Evolutionary conservation across 1,140 invertebrate species (phyloP).

Genomic region (Aleiodes sp.): DNA sequence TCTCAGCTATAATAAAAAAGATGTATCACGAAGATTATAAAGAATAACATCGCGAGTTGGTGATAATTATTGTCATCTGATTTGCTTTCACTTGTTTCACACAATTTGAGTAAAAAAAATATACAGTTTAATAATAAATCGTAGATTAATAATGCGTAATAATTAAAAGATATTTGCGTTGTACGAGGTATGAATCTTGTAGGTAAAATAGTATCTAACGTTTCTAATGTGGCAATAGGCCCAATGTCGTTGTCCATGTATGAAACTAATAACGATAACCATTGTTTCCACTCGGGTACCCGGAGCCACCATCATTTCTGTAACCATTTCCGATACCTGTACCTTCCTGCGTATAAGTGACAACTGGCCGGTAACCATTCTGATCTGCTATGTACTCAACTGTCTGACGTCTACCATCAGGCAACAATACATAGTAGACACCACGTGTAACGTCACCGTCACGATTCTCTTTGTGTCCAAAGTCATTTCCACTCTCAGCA

Average conservation of each 20-base stretch:
- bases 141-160: neutral
- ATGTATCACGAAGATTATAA: too few relatives aligned
- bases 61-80: neutral
- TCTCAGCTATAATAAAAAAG: neutral
- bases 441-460: constrained; percentile 58
- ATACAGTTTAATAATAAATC: neutral
- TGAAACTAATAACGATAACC: constrained; percentile 48
- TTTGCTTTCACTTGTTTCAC: neutral
- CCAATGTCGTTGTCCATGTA: constrained; percentile 21
- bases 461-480: constrained; percentile 61
- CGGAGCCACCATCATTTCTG: constrained; percentile 26
- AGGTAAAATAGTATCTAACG: neutral
- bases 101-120: neutral
- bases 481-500: constrained; percentile 52
- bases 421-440: constrained; percentile 60
- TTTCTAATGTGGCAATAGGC: neutral
- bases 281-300: constrained; percentile 40
- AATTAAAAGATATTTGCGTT: neutral
- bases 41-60: neutral
- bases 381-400: constrained; percentile 63
- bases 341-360: constrained; percentile 73
- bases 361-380: constrained; percentile 62
- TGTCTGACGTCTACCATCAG: constrained; percentile 62
- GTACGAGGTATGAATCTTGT: neutral
- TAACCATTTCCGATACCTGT: constrained; percentile 63